These are phyloP conservation scores for Campoletis raptor DNA, from an alignment of 2,888 invertebrate genomes.

Conservation along the genomic window DNA sequence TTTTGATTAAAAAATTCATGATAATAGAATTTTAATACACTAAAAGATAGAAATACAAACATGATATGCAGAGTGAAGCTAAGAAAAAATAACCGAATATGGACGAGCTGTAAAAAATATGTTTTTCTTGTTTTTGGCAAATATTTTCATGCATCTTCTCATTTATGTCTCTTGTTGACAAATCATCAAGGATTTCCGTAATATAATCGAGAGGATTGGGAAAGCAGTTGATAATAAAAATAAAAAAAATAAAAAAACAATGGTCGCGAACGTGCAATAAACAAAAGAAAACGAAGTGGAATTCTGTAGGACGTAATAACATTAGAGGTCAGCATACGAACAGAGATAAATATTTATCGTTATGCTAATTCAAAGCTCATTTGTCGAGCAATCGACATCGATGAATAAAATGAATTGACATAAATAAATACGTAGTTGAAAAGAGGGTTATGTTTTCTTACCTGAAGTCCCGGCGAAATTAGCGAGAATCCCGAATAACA, in stretches of 20 bases:
- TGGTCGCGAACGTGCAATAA: not conserved
- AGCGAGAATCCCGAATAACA: constrained; percentile 48
- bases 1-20: too few relatives aligned
- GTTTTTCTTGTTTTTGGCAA: not conserved
- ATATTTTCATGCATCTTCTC: not conserved
- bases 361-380: not conserved
- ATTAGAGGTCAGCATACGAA: not conserved
- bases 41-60: not conserved
- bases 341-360: not conserved
- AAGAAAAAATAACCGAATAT: not conserved
- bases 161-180: not conserved
- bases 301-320: not conserved
- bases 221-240: not conserved
- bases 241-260: not conserved
- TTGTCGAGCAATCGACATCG: not conserved
- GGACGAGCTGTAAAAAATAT: not conserved
- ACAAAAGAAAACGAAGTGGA: not conserved
- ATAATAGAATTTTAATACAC: not conserved
- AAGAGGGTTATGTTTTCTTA: constrained; percentile 76
- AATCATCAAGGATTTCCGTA: not conserved
- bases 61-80: not conserved
- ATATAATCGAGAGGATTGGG: not conserved
- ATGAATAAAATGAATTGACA: not conserved
- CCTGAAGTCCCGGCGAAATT: constrained; percentile 56
- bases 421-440: not conserved